These are phyloP conservation scores for Calyptomena viridis DNA, from an alignment of 2,113 vertebrate genomes.

Conservation along the genomic window DNA sequence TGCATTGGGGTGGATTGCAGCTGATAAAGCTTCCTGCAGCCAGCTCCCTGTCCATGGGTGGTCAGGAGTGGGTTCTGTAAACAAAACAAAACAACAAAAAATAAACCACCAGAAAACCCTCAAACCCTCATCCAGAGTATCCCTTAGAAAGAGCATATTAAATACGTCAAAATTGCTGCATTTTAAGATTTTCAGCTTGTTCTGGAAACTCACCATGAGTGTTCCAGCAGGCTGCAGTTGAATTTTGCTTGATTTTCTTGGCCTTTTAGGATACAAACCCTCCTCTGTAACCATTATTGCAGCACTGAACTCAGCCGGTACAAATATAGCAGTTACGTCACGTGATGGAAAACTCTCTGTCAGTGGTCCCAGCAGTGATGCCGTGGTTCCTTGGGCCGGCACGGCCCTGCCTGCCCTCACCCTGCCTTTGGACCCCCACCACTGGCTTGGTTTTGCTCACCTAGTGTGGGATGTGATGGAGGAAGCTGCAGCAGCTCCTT, in stretches of 20 bases:
- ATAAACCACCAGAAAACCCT: not conserved
- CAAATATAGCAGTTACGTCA: not conserved
- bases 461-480: not conserved
- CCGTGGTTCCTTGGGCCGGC: rapidly evolving
- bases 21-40: not conserved
- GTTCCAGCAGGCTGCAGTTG: not conserved
- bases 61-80: not conserved
- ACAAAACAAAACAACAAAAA: not conserved
- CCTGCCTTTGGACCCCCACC: not conserved
- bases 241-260: not conserved
- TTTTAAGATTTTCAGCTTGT: not conserved
- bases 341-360: not conserved
- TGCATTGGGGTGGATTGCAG: not conserved
- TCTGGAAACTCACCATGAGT: rapidly evolving
- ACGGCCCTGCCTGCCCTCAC: not conserved
- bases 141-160: not conserved
- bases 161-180: not conserved
- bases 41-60: not conserved
- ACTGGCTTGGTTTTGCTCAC: rapidly evolving
- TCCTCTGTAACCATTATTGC: not conserved
- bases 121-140: not conserved
- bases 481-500: rapidly evolving
- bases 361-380: not conserved
- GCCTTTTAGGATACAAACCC: not conserved
- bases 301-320: not conserved